Conservation (phyloP, 2,113 vertebrate species). For the Brienomyrus longianalis region DNA sequence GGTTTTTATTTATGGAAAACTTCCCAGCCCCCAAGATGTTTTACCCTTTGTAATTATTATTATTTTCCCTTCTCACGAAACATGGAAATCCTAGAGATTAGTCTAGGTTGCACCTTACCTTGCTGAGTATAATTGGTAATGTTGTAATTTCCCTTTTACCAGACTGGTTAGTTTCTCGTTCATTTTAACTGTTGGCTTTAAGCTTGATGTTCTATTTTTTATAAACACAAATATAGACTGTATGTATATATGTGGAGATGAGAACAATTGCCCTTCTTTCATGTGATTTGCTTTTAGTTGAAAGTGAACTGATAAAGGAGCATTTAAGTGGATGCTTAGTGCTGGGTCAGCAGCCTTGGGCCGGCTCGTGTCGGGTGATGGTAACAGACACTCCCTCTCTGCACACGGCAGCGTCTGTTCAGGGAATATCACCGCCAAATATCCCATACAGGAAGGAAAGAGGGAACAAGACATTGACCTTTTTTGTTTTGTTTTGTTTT, state of each 20-base stretch:
- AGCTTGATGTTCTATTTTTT: constrained; percentile 24
- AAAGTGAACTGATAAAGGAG: constrained; percentile 21
- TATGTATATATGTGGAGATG: constrained; percentile 28
- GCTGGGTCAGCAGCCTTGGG: background rate
- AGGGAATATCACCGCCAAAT: background rate
- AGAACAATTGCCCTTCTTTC: constrained; percentile 32
- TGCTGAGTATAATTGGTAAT: constrained; percentile 18
- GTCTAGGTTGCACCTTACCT: constrained; percentile 43
- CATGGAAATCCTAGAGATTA: constrained; percentile 22
- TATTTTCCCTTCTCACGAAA: background rate
- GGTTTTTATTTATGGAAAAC: constrained; percentile 11
- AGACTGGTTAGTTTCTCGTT: constrained; percentile 22
- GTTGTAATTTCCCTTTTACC: constrained; percentile 23
- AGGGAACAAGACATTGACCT: background rate
- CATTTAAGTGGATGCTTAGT: constrained; percentile 26
- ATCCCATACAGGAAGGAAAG: background rate
- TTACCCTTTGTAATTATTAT: constrained; percentile 10
- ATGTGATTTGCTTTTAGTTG: constrained; percentile 20
- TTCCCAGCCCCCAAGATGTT: background rate
- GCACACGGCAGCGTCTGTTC: background rate
- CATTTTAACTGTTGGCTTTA: constrained; percentile 25
- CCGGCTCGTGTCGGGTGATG: background rate
- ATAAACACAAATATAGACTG: constrained; percentile 24
- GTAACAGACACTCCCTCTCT: background rate
- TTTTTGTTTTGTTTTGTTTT: background rate